Percentiles rank a stretch among this genome's conserved stretches.
phyloP scores from a whole-genome alignment of 2,797 vertebrate species.

The Ptychadena robeensis region DNA sequence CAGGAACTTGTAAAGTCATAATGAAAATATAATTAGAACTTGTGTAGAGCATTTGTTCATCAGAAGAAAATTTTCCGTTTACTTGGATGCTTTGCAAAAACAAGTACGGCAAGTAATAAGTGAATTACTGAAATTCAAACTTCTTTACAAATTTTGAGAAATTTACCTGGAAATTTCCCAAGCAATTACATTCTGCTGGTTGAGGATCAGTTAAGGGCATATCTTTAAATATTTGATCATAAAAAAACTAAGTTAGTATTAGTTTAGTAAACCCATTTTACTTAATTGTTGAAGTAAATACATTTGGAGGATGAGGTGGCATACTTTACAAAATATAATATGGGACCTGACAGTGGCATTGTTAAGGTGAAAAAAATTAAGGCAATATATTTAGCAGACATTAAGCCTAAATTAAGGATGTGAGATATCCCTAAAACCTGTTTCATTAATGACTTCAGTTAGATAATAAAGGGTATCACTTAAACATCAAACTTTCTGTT shows the following conservation, averaged over 20 bases:
- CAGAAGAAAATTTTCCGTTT: background rate
- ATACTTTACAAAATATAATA: no score
- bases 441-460: no score
- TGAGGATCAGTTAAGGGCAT: background rate
- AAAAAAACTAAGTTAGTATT: no score
- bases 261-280: background rate
- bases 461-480: no score
- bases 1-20: background rate
- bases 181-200: background rate
- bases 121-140: background rate
- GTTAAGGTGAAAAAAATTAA: no score
- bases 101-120: background rate
- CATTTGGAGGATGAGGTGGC: no score
- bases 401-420: no score
- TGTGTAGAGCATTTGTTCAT: background rate
- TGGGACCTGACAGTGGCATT: no score
- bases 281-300: background rate
- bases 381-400: no score
- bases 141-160: background rate
- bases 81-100: background rate
- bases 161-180: background rate
- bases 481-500: no score
- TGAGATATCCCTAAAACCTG: no score
- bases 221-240: background rate
- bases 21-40: background rate